Conservation (phyloP, 2,888 invertebrate species). For the Xestia ashworthii region DNA sequence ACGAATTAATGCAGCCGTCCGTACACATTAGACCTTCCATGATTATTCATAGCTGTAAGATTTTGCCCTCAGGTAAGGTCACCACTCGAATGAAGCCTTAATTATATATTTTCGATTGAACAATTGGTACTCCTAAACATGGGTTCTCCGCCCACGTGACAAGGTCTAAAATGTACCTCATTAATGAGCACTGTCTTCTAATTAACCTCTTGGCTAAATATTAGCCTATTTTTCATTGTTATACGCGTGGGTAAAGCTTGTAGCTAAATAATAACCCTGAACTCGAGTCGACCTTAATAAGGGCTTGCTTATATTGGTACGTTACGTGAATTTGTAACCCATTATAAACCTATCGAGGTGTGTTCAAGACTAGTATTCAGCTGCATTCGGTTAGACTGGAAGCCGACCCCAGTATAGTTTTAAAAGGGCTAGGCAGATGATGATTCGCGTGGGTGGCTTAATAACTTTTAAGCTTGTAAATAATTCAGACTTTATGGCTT, state of each 20-base stretch:
- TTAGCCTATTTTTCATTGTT: background rate
- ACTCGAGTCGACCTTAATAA: too few relatives aligned
- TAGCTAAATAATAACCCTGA: too few relatives aligned
- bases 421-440: too few relatives aligned
- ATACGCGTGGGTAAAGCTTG: background rate
- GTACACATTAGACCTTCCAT: background rate
- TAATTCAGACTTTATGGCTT: background rate
- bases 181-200: conserved; percentile 35
- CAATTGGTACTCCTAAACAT: conserved; percentile 4
- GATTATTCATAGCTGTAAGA: background rate
- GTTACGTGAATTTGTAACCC: too few relatives aligned
- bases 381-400: too few relatives aligned
- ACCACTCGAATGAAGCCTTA: background rate
- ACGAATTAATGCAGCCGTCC: too few relatives aligned
- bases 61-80: background rate
- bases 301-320: too few relatives aligned
- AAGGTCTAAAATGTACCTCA: conserved; percentile 6
- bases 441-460: too few relatives aligned
- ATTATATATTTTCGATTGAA: conserved; percentile 18
- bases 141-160: background rate
- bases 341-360: too few relatives aligned
- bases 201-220: conserved; percentile 4
- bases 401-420: too few relatives aligned
- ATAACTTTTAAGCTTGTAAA: background rate
- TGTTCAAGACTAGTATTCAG: too few relatives aligned